A percentile compares a stretch with the other conserved stretches of the same genome.
Conservation (phyloP, 2,113 vertebrate genomes). For the Pitta sordida region DNA sequence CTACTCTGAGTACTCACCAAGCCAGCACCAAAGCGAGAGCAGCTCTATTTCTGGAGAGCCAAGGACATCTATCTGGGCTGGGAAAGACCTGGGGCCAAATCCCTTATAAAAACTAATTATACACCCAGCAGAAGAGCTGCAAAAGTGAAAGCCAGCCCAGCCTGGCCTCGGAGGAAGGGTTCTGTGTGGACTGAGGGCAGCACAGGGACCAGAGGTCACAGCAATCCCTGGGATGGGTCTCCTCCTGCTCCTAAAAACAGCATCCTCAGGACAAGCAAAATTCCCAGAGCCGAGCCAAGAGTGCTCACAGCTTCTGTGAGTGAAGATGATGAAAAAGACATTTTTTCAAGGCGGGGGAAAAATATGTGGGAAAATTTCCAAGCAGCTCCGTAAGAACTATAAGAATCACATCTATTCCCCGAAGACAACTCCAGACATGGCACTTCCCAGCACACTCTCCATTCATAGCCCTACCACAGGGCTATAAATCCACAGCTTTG, state of each 20-base stretch:
- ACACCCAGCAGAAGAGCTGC: not conserved
- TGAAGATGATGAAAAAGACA: not conserved
- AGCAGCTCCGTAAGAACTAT: not conserved
- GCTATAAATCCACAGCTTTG: not conserved
- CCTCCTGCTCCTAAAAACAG: not conserved
- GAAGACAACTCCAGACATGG: not conserved
- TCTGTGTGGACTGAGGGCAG: not conserved
- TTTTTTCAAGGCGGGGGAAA: not conserved
- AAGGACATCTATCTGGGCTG: not conserved
- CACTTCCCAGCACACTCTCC: not conserved
- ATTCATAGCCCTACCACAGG: not conserved
- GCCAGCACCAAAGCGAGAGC: not conserved
- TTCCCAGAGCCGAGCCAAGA: not conserved
- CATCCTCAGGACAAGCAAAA: not conserved
- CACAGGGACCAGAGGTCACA: not conserved
- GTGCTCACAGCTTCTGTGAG: not conserved
- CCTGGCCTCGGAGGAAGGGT: not conserved
- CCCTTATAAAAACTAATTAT: not conserved
- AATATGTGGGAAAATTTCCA: not conserved
- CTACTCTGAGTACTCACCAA: not conserved
- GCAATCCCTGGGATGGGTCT: not conserved
- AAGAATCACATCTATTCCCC: not conserved
- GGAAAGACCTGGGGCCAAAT: constrained; percentile 31
- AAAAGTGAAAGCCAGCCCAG: not conserved
- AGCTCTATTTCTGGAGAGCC: not conserved